Evolutionary conservation across 1,140 invertebrate species (phyloP).

Genomic region (Macrotrachela quadricornifera): DNA sequence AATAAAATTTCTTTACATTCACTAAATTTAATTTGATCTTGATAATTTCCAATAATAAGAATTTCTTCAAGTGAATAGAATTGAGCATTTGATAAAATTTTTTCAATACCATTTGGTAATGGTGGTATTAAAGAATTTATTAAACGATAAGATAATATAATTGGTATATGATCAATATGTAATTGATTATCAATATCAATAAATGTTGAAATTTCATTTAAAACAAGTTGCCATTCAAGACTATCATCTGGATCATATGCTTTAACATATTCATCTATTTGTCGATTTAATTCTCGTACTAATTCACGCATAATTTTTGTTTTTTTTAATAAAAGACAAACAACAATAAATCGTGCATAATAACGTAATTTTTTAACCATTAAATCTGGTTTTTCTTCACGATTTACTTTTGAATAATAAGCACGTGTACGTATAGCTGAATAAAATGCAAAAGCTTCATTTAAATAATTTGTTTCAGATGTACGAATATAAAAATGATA

Average conservation of each 20-base stretch:
- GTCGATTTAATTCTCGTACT: constrained; percentile 59
- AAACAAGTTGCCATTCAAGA: constrained; percentile 68
- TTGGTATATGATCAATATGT: too few species aligned
- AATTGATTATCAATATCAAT: constrained; percentile 37
- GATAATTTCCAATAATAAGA: constrained; percentile 72
- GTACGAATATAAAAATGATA: constrained; percentile 92
- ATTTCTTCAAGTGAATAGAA: constrained; percentile 54
- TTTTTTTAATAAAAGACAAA: constrained; percentile 74
- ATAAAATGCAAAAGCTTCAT: constrained; percentile 87
- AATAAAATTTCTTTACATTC: constrained; percentile 19
- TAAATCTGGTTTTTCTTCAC: constrained; percentile 76
- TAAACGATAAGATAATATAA: too few species aligned
- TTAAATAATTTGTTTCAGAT: constrained; percentile 82
- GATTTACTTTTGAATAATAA: constrained; percentile 76
- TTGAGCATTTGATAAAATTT: too few species aligned
- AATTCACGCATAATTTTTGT: constrained; percentile 78
- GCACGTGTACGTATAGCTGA: constrained; percentile 72
- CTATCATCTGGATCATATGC: constrained; percentile 89
- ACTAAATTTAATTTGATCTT: constrained; percentile 45
- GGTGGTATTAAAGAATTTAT: too few species aligned
- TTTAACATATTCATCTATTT: constrained; percentile 63
- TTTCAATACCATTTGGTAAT: too few species aligned
- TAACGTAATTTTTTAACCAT: constrained; percentile 94
- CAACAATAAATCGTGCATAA: constrained; percentile 85
- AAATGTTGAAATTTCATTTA: constrained; percentile 81